phyloP scores from a whole-genome alignment of 2,113 vertebrate species.

The Halichoeres trimaculatus region DNA sequence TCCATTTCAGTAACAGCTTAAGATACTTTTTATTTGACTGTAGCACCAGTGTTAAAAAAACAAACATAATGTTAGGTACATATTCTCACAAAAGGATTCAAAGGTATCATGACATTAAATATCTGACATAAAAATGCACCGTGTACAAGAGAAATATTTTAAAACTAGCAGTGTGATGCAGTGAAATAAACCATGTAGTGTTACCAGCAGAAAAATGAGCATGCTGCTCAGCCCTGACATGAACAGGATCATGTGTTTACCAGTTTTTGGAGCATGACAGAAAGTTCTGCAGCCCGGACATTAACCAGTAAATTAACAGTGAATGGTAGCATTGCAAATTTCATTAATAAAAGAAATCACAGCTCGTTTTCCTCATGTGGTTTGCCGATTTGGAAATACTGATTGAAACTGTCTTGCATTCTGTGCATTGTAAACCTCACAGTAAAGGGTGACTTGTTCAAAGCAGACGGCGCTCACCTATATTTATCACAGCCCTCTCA shows the following conservation, averaged over 20 bases:
- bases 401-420: not conserved
- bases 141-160: slow-evolving; percentile 51
- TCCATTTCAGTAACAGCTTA: too few species aligned
- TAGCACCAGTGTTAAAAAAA: too few species aligned
- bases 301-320: slow-evolving; percentile 70
- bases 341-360: slow-evolving; percentile 54
- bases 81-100: not conserved
- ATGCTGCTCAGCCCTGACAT: slow-evolving; percentile 56
- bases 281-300: slow-evolving; percentile 48
- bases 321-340: slow-evolving; percentile 57
- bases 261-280: slow-evolving; percentile 61
- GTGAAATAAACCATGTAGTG: too few species aligned
- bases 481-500: slow-evolving; percentile 52
- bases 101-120: slow-evolving; percentile 27
- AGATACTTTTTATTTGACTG: too few species aligned
- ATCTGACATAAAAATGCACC: slow-evolving; percentile 38
- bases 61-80: not conserved
- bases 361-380: slow-evolving; percentile 56
- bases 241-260: slow-evolving; percentile 63
- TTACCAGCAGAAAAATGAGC: slow-evolving; percentile 38
- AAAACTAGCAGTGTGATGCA: slow-evolving; percentile 50
- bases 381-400: slow-evolving; percentile 31
- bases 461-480: slow-evolving; percentile 23
- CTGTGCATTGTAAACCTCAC: not conserved
- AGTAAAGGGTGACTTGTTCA: not conserved